phyloP scores from a whole-genome alignment of 2,113 vertebrate genomes.

The Falcunculus frontatus region DNA sequence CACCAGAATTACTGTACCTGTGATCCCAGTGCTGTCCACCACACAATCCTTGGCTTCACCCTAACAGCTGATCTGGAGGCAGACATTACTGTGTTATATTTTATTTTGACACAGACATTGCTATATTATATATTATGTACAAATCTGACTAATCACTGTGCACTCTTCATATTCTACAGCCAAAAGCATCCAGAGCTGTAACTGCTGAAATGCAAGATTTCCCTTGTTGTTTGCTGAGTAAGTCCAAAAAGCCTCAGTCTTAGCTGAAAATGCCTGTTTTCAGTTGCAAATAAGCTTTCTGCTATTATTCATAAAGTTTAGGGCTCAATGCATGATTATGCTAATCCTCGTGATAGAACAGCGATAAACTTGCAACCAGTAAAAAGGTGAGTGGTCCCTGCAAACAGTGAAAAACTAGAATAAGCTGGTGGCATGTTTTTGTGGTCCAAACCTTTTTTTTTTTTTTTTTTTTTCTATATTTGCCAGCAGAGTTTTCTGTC shows the following conservation, averaged over 20 bases:
- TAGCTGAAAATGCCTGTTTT: slow-evolving; percentile 1
- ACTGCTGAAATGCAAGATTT: background rate
- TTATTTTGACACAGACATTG: background rate
- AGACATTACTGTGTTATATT: background rate
- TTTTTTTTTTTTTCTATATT: background rate
- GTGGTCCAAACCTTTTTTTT: background rate
- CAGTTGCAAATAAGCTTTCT: background rate
- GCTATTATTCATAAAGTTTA: background rate
- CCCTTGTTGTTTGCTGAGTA: background rate
- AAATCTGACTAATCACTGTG: background rate
- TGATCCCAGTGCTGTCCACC: background rate
- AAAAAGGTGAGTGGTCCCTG: background rate
- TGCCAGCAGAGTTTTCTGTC: background rate
- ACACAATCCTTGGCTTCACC: background rate
- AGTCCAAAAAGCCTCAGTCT: background rate
- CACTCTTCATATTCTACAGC: background rate
- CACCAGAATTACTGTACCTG: background rate
- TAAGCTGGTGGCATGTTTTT: background rate
- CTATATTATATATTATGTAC: background rate
- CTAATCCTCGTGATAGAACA: background rate
- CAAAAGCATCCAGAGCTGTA: background rate
- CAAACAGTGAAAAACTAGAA: background rate
- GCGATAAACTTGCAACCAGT: background rate
- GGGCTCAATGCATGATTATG: background rate
- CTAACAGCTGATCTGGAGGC: background rate